Evolutionary conservation across 2,113 vertebrate species (phyloP).

Genomic region (Ploceus nigricollis): DNA sequence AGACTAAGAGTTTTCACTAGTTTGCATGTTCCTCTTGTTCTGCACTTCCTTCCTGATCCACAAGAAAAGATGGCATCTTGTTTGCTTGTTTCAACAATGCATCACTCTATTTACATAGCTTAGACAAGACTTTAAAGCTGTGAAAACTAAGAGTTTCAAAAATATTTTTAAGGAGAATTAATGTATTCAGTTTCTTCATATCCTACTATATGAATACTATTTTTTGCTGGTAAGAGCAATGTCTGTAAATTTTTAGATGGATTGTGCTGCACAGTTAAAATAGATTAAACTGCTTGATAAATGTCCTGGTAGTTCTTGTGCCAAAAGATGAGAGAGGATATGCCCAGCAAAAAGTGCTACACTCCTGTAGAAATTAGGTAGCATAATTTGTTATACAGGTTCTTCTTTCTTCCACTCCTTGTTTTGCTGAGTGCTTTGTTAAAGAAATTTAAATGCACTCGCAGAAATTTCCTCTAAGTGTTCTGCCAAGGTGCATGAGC

Average conservation of each 20-base stretch:
- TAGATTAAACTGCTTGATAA: not conserved
- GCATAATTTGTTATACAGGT: not conserved
- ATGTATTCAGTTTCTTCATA: not conserved
- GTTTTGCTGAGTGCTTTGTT: not conserved
- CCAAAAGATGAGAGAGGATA: not conserved
- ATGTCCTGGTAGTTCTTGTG: not conserved
- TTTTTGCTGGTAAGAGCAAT: not conserved
- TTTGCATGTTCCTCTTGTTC: not conserved
- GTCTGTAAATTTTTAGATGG: not conserved
- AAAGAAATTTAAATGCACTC: conserved; percentile 15
- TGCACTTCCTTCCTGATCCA: not conserved
- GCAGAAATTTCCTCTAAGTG: not conserved
- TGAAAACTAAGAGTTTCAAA: not conserved
- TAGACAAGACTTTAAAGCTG: not conserved
- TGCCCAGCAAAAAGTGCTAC: not conserved
- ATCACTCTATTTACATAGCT: not conserved
- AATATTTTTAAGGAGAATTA: not conserved
- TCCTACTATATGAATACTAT: not conserved
- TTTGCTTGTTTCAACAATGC: not conserved
- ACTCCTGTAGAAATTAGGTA: not conserved
- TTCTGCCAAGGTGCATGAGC: conserved; percentile 24
- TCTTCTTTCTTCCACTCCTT: not conserved
- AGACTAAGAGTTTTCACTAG: not conserved
- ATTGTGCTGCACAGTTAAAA: not conserved
- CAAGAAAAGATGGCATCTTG: not conserved